Conservation (phyloP, 2,888 invertebrate species). For the Hypercompe scribonia region DNA sequence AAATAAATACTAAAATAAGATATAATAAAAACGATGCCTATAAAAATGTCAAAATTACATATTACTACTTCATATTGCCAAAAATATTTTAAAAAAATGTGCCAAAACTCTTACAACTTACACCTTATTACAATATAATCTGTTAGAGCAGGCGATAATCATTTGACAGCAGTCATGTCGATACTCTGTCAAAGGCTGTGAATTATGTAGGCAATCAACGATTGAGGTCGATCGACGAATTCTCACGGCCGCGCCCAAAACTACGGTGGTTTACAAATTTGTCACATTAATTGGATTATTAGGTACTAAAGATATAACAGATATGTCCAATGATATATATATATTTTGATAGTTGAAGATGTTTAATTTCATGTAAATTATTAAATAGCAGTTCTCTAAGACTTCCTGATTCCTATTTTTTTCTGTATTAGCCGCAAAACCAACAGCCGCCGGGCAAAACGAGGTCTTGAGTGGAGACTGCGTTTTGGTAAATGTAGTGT, state of each 20-base stretch:
- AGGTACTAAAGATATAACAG: slow-evolving; percentile 15
- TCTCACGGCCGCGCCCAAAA: slow-evolving; percentile 76
- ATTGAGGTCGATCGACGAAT: slow-evolving; percentile 68
- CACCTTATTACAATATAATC: slow-evolving; percentile 57
- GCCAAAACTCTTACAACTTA: slow-evolving; percentile 34
- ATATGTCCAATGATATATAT: slow-evolving; percentile 5
- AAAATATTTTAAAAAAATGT: neutral
- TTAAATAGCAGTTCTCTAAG: neutral
- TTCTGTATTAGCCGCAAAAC: too few species aligned
- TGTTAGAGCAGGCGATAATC: slow-evolving; percentile 72
- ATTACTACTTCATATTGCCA: neutral
- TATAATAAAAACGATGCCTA: too few species aligned
- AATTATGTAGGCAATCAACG: slow-evolving; percentile 74
- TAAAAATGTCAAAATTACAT: too few species aligned
- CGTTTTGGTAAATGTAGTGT: too few species aligned
- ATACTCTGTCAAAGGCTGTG: slow-evolving; percentile 75
- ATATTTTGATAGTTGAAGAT: neutral
- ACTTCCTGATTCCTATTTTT: neutral
- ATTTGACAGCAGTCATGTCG: slow-evolving; percentile 55
- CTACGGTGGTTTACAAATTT: slow-evolving; percentile 71
- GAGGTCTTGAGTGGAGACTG: too few species aligned
- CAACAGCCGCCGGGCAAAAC: too few species aligned
- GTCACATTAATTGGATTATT: slow-evolving; percentile 66
- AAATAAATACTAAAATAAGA: too few species aligned
- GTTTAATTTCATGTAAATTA: neutral